Evolutionary conservation across 2,888 invertebrate genomes (phyloP), one percentile per base, ranked within the genome.

Genomic region (Norana najaformis): DNA sequence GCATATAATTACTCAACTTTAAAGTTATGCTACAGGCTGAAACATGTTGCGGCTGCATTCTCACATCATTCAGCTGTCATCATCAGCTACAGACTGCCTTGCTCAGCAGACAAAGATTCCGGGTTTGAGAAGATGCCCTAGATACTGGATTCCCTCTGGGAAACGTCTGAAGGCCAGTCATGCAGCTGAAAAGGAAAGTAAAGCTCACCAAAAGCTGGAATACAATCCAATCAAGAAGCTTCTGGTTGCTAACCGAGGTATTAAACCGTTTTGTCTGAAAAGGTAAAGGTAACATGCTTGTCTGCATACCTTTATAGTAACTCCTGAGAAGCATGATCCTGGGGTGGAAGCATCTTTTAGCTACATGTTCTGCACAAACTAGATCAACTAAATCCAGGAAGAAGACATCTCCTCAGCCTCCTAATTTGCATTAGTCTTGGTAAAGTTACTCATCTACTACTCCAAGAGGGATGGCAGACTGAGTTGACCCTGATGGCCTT

Each of bases 201-300:
- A 85, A 23, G 35, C 36, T 36, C 16, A 35, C 39, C n/a, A 18
- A 18, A 34, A 39, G 41, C 16, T 5, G 8, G 88, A 88, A 34
- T 88, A 88, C 36, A 91, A 92, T 88, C 93, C 93, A 14, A 94
- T 99, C 93, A 96, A 98, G 92, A 98, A 98, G 94, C 97, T 99
- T 35, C 96, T 99, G 93, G 99, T 99, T 38, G 99, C 99, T 1
- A 99, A 99, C 95, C 96, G 99, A 95, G 99, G 96, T 96, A 35
- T 35, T 85, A 18, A 34, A 20, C 37, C 6, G 8, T n/a, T n/a
- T 11, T 69, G 30, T 69, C 69, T 69, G 69, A n/a, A 69, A 69
- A 69, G 30, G 8, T 69, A 69, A 69, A 69, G 30, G 8, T 69
- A 69, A n/a, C n/a, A 11, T 69, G n/a, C 69, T n/a, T n/a, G 30